Evolutionary conservation across 2,113 vertebrate species (phyloP).

Genomic region (Mobula birostris): DNA sequence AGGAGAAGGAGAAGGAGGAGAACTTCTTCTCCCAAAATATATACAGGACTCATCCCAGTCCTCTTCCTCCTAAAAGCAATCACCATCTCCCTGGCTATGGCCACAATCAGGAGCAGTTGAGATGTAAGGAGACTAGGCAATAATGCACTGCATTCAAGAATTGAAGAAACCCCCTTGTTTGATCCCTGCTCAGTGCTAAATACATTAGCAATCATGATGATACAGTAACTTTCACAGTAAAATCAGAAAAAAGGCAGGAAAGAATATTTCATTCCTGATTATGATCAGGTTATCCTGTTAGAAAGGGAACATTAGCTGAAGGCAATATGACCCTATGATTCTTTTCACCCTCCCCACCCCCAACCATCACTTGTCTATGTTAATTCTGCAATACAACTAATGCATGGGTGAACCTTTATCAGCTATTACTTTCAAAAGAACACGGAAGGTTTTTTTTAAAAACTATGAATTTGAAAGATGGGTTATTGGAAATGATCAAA

Average conservation of each 20-base stretch:
- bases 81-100: too few relatives aligned
- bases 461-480: background rate
- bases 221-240: background rate
- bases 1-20: too few relatives aligned
- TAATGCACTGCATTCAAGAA: background rate
- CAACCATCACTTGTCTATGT: background rate
- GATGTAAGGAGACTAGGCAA: background rate
- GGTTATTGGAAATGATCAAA: background rate
- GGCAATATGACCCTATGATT: background rate
- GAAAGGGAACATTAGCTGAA: background rate
- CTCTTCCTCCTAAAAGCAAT: too few relatives aligned
- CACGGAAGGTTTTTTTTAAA: background rate
- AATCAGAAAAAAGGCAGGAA: background rate
- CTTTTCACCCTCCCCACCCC: background rate
- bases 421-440: background rate
- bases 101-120: background rate
- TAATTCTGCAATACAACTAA: background rate
- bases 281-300: background rate
- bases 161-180: background rate
- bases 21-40: too few relatives aligned
- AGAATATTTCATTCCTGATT: background rate
- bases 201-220: background rate
- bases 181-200: background rate
- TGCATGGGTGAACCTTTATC: background rate
- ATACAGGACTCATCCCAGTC: too few relatives aligned